phyloP scores from a whole-genome alignment of 2,113 vertebrate species.

The Amblyopsis rosae region DNA sequence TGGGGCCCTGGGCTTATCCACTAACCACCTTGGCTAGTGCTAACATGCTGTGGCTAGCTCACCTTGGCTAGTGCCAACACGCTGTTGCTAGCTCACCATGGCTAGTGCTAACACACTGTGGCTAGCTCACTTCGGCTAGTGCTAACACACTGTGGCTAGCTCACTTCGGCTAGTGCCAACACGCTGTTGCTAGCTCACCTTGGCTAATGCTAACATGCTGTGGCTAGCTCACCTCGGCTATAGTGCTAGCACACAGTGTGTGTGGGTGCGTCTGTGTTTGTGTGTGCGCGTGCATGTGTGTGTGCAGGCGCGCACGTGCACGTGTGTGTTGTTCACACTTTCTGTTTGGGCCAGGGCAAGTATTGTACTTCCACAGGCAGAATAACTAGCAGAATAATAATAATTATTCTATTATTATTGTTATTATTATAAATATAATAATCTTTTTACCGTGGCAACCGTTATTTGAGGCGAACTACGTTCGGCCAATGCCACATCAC shows the following conservation, averaged over 20 bases:
- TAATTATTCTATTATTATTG: too few relatives aligned
- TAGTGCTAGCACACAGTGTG: not conserved
- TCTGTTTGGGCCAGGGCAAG: too few relatives aligned
- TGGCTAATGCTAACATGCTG: not conserved
- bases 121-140: too few relatives aligned
- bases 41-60: too few relatives aligned
- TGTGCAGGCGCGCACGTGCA: not conserved
- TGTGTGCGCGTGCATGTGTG: constrained; percentile 31
- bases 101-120: too few relatives aligned
- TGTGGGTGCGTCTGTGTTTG: constrained; percentile 21
- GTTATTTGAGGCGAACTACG: constrained; percentile 36
- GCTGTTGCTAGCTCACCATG: too few relatives aligned
- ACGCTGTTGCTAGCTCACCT: constrained; percentile 35
- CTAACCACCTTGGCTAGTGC: too few relatives aligned
- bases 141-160: too few relatives aligned
- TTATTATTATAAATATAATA: too few relatives aligned
- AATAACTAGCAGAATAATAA: not conserved
- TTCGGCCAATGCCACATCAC: constrained; percentile 73
- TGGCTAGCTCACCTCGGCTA: not conserved
- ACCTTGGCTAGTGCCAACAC: too few relatives aligned
- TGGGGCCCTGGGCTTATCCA: constrained; percentile 41
- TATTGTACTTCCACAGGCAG: too few relatives aligned
- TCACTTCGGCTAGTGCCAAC: constrained; percentile 54
- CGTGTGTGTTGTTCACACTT: not conserved
- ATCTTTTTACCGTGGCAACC: too few relatives aligned